These are phyloP conservation scores for Artemia franciscana DNA, from an alignment of 1,140 invertebrate species.

Conservation along the genomic window DNA sequence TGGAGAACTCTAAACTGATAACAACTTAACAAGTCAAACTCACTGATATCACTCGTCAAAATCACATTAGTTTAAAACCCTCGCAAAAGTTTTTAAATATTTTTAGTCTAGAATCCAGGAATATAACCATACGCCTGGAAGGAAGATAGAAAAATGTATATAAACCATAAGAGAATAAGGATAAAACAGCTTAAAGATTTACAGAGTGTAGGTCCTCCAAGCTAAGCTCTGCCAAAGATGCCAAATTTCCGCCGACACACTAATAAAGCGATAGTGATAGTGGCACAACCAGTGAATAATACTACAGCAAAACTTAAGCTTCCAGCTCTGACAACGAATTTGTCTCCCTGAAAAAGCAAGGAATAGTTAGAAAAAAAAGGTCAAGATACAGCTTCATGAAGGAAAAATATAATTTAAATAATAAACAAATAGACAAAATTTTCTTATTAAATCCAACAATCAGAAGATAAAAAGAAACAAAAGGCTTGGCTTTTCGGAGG, in stretches of 20 bases:
- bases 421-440: background rate
- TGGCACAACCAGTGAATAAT: slow-evolving; percentile 26
- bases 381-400: background rate
- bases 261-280: slow-evolving; percentile 25
- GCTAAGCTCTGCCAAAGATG: slow-evolving; percentile 30
- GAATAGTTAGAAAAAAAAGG: slow-evolving; percentile 7
- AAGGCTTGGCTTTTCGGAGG: background rate
- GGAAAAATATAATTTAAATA: background rate
- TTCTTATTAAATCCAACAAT: background rate
- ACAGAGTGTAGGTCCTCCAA: slow-evolving; percentile 26
- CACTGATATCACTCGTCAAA: too few relatives aligned
- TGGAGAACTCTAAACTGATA: too few relatives aligned
- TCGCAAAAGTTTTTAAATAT: background rate
- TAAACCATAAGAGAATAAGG: slow-evolving; percentile 27
- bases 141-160: slow-evolving; percentile 27
- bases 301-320: slow-evolving; percentile 30
- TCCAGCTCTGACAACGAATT: slow-evolving; percentile 28
- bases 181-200: slow-evolving; percentile 20
- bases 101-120: slow-evolving; percentile 4
- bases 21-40: too few relatives aligned
- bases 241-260: slow-evolving; percentile 24
- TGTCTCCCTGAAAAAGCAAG: slow-evolving; percentile 22
- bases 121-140: slow-evolving; percentile 24
- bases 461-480: too few relatives aligned
- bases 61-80: too few relatives aligned